These are phyloP conservation scores for Tragulus kanchil DNA, from an alignment of 2,113 vertebrate species.

Conservation along the genomic window DNA sequence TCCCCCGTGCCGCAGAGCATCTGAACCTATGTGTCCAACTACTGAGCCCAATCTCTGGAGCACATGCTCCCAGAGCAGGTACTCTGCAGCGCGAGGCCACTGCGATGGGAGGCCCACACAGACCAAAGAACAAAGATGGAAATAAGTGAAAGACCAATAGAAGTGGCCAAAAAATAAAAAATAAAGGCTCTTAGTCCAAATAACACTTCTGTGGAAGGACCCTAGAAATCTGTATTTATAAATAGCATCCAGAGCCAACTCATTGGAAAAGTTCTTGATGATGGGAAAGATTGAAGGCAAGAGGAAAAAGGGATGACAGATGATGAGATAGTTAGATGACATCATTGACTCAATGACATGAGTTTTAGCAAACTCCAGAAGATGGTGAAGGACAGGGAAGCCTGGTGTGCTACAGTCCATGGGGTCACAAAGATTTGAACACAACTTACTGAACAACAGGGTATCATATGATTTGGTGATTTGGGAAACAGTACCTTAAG, in stretches of 20 bases:
- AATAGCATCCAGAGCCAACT: conserved; percentile 72
- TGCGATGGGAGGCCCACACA: too few species aligned
- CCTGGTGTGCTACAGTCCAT: neutral
- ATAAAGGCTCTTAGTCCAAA: neutral
- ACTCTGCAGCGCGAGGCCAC: too few species aligned
- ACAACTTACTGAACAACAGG: neutral
- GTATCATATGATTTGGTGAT: neutral
- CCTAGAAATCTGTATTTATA: conserved; percentile 65
- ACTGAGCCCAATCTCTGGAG: too few species aligned
- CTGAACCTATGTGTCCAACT: too few species aligned
- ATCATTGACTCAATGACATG: neutral
- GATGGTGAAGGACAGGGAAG: neutral
- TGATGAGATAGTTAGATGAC: neutral
- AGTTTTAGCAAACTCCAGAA: neutral
- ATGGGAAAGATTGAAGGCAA: neutral
- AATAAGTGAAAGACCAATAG: too few species aligned
- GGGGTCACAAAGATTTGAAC: neutral
- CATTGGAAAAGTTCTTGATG: neutral
- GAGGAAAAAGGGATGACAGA: neutral
- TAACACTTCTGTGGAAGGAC: neutral
- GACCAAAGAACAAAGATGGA: too few species aligned
- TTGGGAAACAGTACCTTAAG: neutral
- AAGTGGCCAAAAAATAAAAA: neutral
- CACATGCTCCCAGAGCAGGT: too few species aligned
- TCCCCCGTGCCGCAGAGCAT: too few species aligned